Base-by-base conservation (phyloP, 2,888 invertebrate genomes). In the Ctenicera cuprea region DNA sequence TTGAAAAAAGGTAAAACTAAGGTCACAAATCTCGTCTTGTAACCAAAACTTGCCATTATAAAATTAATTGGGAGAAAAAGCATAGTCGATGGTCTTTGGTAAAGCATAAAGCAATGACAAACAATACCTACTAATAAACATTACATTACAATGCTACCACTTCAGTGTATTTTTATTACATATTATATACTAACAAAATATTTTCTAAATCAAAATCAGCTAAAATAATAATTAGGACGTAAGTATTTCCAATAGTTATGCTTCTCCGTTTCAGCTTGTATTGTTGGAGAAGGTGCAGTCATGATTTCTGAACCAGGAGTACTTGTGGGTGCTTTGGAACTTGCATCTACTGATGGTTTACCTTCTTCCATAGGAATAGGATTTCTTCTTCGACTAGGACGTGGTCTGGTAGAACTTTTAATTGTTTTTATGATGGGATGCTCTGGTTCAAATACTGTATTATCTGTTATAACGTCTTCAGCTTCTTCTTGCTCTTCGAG, bases 151-250 rank as follows among this genome's bases (percentile, higher is more conserved):
- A 57, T 37, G 67, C 67, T 67, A 57, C 67, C 57, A 54, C 16
- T 38, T 16, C 38, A 45, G 16, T 52, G 11, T 62, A 14, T 62
- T 33, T 65, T n/a, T 48, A 50, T 61, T 48, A 22, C 20, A 59
- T 43, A 73, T 5, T 48, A 67, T 73, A 68, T 69, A n/a, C n/a
- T n/a, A n/a, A n/a, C n/a, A 52, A 68, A 73, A 41, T 52, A 7
- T 30, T 50, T 61, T 57, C 48, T 63, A 38, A 64, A 33, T 62
- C 41, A 72, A 41, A 59, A 67, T 85, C 80, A 87, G 70, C 87
- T 87, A 78, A 91, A 90, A 82, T 90, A 91, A 82, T 90, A 90
- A 79, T 88, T 88, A 1, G 90, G 90, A 77, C 90, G 88, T n/a
- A 90, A 83, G 79, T 90, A 90, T 66, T 89, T 87, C 90, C 90